These are phyloP conservation scores for Phenacoccus solenopsis DNA, from an alignment of 1,140 invertebrate species.

Conservation along the genomic window DNA sequence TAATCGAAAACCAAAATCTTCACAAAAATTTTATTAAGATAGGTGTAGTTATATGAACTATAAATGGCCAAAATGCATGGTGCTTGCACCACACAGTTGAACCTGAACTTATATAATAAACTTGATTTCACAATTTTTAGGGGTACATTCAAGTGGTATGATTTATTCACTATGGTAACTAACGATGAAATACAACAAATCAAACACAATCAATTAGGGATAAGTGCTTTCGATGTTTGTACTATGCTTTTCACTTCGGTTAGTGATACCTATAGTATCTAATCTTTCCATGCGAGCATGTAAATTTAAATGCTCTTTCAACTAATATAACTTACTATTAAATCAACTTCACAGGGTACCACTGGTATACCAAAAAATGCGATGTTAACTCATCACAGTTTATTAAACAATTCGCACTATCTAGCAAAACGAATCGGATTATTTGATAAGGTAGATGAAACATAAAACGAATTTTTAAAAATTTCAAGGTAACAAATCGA, in stretches of 20 bases:
- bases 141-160: not conserved
- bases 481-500: no score
- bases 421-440: constrained; percentile 25
- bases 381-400: constrained; percentile 61
- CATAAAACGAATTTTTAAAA: no score
- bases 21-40: no score
- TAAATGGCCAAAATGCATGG: no score
- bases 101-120: no score
- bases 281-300: no score
- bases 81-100: no score
- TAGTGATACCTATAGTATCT: constrained; percentile 31
- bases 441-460: constrained; percentile 23
- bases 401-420: constrained; percentile 70
- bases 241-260: constrained; percentile 84
- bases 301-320: constrained; percentile 23
- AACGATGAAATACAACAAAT: not conserved
- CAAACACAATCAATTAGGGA: constrained; percentile 23
- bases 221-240: constrained; percentile 52
- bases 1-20: no score
- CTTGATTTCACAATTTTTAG: not conserved
- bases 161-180: not conserved
- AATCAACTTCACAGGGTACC: constrained; percentile 44
- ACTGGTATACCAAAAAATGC: constrained; percentile 83
- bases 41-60: no score
- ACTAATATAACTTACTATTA: no score